These are phyloP conservation scores for Eristalis arbustorum DNA, from an alignment of 2,888 invertebrate genomes.

Conservation along the genomic window DNA sequence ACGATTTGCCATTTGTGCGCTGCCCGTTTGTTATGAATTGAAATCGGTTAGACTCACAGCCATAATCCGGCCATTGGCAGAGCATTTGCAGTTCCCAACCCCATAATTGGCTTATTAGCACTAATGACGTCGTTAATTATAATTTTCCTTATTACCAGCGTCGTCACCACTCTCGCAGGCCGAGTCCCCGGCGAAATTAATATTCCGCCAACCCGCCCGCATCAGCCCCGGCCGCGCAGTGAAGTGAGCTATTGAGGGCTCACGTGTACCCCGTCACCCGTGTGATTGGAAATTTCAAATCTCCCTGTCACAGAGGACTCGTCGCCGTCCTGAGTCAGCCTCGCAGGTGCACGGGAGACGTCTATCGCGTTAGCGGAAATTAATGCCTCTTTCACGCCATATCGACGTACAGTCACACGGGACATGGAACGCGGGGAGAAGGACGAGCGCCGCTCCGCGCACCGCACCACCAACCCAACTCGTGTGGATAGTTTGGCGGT, in stretches of 20 bases:
- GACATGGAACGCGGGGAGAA: not conserved
- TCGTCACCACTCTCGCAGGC: constrained; percentile 4
- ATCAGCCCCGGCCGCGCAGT: not conserved
- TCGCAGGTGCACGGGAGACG: constrained; percentile 11
- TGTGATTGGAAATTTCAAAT: constrained; percentile 53
- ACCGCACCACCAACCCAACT: not conserved
- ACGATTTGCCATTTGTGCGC: not conserved
- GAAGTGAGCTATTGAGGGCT: too few species aligned
- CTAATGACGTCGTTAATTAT: constrained; percentile 60
- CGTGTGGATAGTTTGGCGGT: constrained; percentile 11
- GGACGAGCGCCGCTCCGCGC: not conserved
- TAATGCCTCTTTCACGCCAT: constrained; percentile 18
- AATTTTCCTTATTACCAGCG: constrained; percentile 50
- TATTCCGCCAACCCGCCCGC: not conserved
- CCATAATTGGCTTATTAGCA: constrained; percentile 52
- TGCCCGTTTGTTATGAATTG: constrained; percentile 1
- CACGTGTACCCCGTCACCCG: constrained; percentile 12
- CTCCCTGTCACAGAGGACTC: constrained; percentile 17
- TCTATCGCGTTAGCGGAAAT: constrained; percentile 41
- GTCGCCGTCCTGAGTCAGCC: constrained; percentile 1
- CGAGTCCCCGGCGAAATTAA: constrained; percentile 4
- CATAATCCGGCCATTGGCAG: constrained; percentile 43
- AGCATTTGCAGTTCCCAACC: constrained; percentile 22
- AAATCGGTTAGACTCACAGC: constrained; percentile 31
- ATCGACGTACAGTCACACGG: not conserved